Base-by-base conservation (phyloP, 2,888 invertebrate species). In the Antitype chi region DNA sequence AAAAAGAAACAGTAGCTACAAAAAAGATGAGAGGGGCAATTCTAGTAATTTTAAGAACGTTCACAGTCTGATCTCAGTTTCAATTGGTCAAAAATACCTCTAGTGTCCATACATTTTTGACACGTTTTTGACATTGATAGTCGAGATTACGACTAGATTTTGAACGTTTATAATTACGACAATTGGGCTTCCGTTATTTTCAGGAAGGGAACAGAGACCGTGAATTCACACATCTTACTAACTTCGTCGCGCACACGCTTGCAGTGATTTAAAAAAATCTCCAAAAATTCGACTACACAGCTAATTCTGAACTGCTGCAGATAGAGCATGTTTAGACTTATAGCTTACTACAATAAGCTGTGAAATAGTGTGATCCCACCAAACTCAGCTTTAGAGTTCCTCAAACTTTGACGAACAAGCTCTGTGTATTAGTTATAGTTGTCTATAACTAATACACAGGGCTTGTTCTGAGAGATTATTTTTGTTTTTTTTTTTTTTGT, bases 321-420 rank as follows among this genome's bases (percentile, higher is more conserved):
- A 73, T 70, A 74, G 49, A 72, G 62, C 70, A 73, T 60, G 66
- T 67, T 74, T 52, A 75, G 74, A 72, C 55, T 63, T 74, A 74
- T 74, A 69, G 64, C 57, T 75, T 28, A 62, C 57, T 59, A 71
- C 62, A 70, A 69, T 73, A 73, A 81, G 68, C 85, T 84, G 73
- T 59, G 38, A 76, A 82, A 79, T 79, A 63, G 72, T 74, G 77
- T 74, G 73, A 82, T 66, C 69, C 82, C 28, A 66, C 71, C 55
- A 63, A 76, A 25, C 59, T 38, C 13, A 73, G 70, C 60, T 78
- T 70, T 62, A n/a, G 38, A 63, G 52, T 76, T 55, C 49, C 70
- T 57, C 67, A 64, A 78, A 73, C 74, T 78, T 68, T 55, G 53
- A 60, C 69, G 57, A 52, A 70, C 57, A 52, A 63, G 47, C 57